Evolutionary conservation across 2,113 vertebrate genomes (phyloP), one percentile per base, ranked within the genome.

Genomic region (Megaceryle torquata): DNA sequence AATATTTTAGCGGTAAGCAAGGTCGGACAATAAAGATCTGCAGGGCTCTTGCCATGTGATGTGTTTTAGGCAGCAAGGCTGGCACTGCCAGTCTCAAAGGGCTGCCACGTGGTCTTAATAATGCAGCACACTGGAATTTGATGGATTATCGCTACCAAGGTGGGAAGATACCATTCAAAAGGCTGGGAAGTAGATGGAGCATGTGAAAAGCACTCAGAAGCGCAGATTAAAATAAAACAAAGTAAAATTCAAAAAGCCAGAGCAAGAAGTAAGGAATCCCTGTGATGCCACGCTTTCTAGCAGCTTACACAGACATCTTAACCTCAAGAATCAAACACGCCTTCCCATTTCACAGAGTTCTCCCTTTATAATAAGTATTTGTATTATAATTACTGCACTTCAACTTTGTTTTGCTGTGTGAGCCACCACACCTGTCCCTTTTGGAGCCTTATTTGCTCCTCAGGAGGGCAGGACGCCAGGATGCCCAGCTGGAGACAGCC

Each of bases 1-100:
- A 97, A 97, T 99, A 98, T 98, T 99, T 99, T 98, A 99, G 96
- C 28, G 57, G 97, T 54, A 64, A 95, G 96, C 78, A 65, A 98
- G 98, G 98, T 98, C 98, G 96, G 97, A 97, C 97, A 97, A 97
- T 97, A 97, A 92, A 95, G 97, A 97, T 95, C 96, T 93, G 41
- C 88, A 63, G 96, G 98, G 97, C 97, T 97, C 95, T 94, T 76
- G 95, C 92, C 93, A 94, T 37, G 90, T 97, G 98, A 98, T 96
- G 96, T 88, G 72, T 97, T 97, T 96, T 87, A 95, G 97, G 98
- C 98, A 98, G 97, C 94, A 77, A 95, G 86, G 97, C 97, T 72
- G 68, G 89, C 97, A 98, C 95, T 96, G 94, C 97, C 87, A 96
- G 97, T 98, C 98, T 96, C 97, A 96, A 98, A 98, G 98, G 98